These are phyloP conservation scores for Xenopus petersii DNA, from an alignment of 2,797 vertebrate species.

Conservation along the genomic window DNA sequence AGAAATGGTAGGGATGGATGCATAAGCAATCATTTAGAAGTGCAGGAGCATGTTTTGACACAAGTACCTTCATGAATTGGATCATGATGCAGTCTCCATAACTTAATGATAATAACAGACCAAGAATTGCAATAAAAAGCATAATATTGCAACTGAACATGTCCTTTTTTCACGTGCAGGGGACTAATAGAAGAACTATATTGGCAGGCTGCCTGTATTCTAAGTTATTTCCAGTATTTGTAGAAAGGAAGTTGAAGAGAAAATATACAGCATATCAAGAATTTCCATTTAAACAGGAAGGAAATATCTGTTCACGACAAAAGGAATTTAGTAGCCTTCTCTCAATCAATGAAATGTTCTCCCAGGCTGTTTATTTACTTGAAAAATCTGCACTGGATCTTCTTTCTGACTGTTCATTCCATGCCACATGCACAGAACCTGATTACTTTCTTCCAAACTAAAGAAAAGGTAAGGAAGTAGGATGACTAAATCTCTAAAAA, in stretches of 20 bases:
- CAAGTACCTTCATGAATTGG: too few species aligned
- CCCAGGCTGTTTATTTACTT: constrained; percentile 51
- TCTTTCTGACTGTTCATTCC: constrained; percentile 4
- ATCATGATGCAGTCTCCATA: too few species aligned
- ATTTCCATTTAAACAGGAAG: constrained; percentile 76
- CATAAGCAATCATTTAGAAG: too few species aligned
- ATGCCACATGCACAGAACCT: neutral
- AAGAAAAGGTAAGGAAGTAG: constrained; percentile 5
- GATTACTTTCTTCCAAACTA: constrained; percentile 1
- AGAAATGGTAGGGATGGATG: too few species aligned
- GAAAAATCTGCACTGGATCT: neutral
- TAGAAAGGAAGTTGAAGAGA: constrained; percentile 59
- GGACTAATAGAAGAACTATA: constrained; percentile 52
- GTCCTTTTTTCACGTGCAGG: constrained; percentile 17
- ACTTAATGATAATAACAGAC: too few species aligned
- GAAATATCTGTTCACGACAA: constrained; percentile 66
- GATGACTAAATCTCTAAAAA: neutral
- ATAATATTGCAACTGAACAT: neutral
- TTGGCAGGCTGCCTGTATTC: constrained; percentile 73
- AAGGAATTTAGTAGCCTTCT: constrained; percentile 54
- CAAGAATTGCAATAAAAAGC: too few species aligned
- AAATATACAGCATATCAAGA: constrained; percentile 68
- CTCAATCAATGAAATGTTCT: constrained; percentile 50
- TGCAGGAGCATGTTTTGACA: too few species aligned
- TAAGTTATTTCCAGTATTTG: constrained; percentile 64